Evolutionary conservation across 2,888 invertebrate genomes (phyloP).

Genomic region (Microctonus brassicae): DNA sequence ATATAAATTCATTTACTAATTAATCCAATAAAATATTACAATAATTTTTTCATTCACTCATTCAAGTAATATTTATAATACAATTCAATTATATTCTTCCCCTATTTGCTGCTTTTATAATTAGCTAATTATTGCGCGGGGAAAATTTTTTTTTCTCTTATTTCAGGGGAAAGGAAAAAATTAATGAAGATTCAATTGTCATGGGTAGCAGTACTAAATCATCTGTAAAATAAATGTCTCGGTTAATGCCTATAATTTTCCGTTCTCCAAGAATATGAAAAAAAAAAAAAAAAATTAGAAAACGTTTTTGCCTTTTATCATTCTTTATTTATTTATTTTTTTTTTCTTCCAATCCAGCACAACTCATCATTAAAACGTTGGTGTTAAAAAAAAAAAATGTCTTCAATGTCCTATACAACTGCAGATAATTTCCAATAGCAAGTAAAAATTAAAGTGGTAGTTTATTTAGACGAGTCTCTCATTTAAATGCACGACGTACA

Average conservation of each 20-base stretch:
- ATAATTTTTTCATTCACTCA: neutral
- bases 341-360: neutral
- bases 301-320: neutral
- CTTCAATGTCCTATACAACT: neutral
- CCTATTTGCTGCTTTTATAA: neutral
- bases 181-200: neutral
- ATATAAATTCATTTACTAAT: neutral
- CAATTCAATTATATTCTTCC: neutral
- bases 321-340: neutral
- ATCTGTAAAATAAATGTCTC: neutral
- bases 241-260: neutral
- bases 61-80: neutral
- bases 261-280: neutral
- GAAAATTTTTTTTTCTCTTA: neutral
- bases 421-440: constrained; percentile 29
- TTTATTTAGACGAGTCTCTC: constrained; percentile 31
- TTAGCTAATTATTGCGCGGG: neutral
- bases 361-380: neutral
- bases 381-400: neutral
- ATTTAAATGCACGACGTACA: constrained; percentile 24
- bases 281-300: neutral
- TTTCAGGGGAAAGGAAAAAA: neutral
- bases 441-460: constrained; percentile 41
- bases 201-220: neutral
- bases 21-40: neutral